Evolutionary conservation across 2,797 vertebrate species (phyloP), one percentile per base, ranked within the genome.

Genomic region (Cuniculus paca): DNA sequence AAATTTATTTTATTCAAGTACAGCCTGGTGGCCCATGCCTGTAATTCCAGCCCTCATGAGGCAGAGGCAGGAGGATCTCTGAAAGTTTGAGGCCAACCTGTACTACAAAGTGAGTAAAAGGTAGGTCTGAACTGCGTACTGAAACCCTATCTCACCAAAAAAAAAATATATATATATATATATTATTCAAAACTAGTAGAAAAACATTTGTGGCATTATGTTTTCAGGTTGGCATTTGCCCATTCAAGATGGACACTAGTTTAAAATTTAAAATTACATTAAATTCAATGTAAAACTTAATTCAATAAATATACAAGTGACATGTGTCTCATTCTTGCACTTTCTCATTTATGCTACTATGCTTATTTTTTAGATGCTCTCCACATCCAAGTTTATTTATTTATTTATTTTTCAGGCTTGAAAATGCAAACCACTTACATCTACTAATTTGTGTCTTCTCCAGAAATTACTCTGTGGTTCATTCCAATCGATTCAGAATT

Each of bases 141-240:
- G 4, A 65, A 65, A 7, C 16, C 34, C 34, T 65, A 16, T 65
- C 34, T n/a, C 13, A 60, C 9, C 28, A 28, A 60, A 48, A 54
- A 26, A 90, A 87, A 83, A 26, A 60, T n/a, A n/a, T n/a, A n/a
- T n/a, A n/a, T n/a, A n/a, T n/a, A n/a, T n/a, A n/a, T n/a, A n/a
- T n/a, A n/a, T n/a, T n/a, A n/a, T n/a, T 84, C 39, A 81, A 95
- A 87, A 65, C 5, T 89, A 78, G 12, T 79, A 89, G 16, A 50
- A 88, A 90, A 79, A 74, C 6, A 4, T 89, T 86, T 2, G 20
- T 54, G 60, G 20, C 65, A 78, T 19, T 82, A 34, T 4, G 74
- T 89, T 65, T 95, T 95, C 31, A 60, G 39, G 16, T 82, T 91
- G 34, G 42, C 77, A 82, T 93, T 95, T 88, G 78, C 48, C 31